Conservation (phyloP, 1,140 invertebrate species). For the Scaptomyza pallida region DNA sequence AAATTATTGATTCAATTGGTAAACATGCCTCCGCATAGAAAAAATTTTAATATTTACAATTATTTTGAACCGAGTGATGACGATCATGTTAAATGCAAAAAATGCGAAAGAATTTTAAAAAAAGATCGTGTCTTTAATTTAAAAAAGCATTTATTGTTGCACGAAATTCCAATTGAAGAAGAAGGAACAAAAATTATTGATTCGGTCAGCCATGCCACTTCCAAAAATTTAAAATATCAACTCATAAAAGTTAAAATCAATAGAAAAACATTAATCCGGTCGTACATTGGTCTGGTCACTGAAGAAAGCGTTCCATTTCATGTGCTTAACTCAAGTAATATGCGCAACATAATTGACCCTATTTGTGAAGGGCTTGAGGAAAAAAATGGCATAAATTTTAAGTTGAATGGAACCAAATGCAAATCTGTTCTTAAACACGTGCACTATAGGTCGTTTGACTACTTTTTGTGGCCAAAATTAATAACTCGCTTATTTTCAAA, state of each 20-base stretch:
- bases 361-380: too few relatives aligned
- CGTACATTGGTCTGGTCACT: conserved; percentile 25
- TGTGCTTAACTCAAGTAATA: too few relatives aligned
- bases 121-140: conserved; percentile 22
- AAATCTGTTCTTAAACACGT: too few relatives aligned
- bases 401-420: too few relatives aligned
- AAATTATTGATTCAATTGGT: conserved; percentile 1
- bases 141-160: conserved; percentile 24
- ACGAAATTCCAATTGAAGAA: conserved; percentile 22
- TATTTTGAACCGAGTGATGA: not conserved
- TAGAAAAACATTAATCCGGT: conserved; percentile 23
- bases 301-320: conserved; percentile 18
- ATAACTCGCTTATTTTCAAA: too few relatives aligned
- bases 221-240: conserved; percentile 16
- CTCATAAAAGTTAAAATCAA: conserved; percentile 27
- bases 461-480: too few relatives aligned
- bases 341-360: too few relatives aligned
- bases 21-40: not conserved
- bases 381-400: too few relatives aligned
- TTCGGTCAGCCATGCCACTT: conserved; percentile 4
- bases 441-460: too few relatives aligned
- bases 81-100: conserved; percentile 10
- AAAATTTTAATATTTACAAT: not conserved
- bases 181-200: conserved; percentile 9
- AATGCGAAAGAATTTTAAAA: conserved; percentile 11